Conservation (phyloP, 2,797 vertebrate genomes). For the Steatocranus sp. region DNA sequence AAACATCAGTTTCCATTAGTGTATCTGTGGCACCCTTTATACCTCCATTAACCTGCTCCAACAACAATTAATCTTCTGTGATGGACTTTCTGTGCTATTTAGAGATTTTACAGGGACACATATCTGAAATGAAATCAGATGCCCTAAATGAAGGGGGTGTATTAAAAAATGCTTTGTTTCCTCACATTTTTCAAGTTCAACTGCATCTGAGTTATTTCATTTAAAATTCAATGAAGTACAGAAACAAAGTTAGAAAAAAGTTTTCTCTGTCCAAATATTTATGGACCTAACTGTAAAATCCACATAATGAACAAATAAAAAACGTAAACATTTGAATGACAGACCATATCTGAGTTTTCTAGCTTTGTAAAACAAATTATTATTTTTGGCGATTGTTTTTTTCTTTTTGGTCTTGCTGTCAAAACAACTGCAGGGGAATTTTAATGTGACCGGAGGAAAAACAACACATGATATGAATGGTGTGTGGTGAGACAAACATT, state of each 20-base stretch:
- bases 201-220: neutral
- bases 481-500: constrained; percentile 29
- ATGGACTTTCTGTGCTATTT: neutral
- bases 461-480: constrained; percentile 53
- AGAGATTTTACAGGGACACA: neutral
- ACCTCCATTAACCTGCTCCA: neutral
- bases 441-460: constrained; percentile 44
- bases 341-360: neutral
- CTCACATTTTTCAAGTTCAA: neutral
- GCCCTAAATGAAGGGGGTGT: neutral
- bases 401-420: neutral
- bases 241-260: neutral
- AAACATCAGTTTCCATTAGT: neutral
- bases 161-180: neutral
- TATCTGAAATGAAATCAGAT: neutral
- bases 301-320: neutral
- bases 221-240: neutral
- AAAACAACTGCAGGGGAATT: constrained; percentile 46
- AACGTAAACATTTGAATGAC: neutral
- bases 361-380: neutral
- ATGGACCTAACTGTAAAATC: neutral
- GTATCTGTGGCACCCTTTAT: neutral
- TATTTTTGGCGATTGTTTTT: neutral
- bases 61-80: neutral
- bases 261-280: neutral